Evolutionary conservation across 2,888 invertebrate species (phyloP).

Genomic region (Orthosia cruda): DNA sequence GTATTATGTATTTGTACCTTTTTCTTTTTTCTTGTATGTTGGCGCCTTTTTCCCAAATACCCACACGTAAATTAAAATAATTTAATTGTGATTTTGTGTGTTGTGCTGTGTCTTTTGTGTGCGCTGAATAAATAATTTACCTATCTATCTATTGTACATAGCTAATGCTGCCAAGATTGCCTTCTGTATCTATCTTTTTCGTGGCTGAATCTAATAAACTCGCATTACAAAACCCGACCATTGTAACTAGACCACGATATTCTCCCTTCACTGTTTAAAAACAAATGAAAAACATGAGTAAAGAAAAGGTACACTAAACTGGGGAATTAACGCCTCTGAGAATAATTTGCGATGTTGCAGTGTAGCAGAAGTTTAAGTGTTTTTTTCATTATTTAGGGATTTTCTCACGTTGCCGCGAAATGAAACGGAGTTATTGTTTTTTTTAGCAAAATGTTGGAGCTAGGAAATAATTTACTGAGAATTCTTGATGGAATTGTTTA

Average conservation of each 20-base stretch:
- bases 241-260: slow-evolving; percentile 49
- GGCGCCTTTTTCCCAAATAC: too few relatives aligned
- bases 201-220: slow-evolving; percentile 69
- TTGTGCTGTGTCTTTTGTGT: too few relatives aligned
- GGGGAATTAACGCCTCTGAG: slow-evolving; percentile 44
- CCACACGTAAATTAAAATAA: too few relatives aligned
- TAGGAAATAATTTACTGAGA: not conserved
- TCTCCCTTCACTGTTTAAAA: slow-evolving; percentile 18
- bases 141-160: too few relatives aligned
- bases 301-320: slow-evolving; percentile 49
- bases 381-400: slow-evolving; percentile 43
- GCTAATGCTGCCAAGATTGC: too few relatives aligned
- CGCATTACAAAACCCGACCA: slow-evolving; percentile 64
- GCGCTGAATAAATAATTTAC: too few relatives aligned
- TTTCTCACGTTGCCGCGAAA: slow-evolving; percentile 20
- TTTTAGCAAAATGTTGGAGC: not conserved
- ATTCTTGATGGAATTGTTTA: not conserved
- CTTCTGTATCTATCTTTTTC: slow-evolving; percentile 1
- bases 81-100: too few relatives aligned
- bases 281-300: slow-evolving; percentile 29
- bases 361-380: slow-evolving; percentile 45
- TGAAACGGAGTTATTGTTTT: slow-evolving; percentile 26
- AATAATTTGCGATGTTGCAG: slow-evolving; percentile 58
- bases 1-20: too few relatives aligned
- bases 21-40: too few relatives aligned